phyloP scores from a whole-genome alignment of 2,888 invertebrate genomes.

The Cylloceria caligata region DNA sequence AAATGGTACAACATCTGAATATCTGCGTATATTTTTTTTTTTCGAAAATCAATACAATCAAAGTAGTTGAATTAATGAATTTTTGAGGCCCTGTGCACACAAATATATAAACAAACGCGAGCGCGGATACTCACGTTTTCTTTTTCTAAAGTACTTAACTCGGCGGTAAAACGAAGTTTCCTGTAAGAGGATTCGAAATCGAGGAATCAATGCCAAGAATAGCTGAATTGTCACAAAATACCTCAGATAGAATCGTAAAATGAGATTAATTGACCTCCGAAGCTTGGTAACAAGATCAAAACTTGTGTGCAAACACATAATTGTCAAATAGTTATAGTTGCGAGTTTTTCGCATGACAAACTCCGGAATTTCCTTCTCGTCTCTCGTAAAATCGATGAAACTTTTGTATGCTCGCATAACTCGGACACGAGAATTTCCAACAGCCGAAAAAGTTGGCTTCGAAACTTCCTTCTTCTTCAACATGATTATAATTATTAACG shows the following conservation, averaged over 20 bases:
- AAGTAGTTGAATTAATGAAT: no score
- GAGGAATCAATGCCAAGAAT: not conserved
- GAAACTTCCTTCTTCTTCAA: constrained; percentile 43
- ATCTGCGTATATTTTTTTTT: no score
- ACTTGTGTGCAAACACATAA: constrained; percentile 15
- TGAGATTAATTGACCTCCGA: constrained; percentile 8
- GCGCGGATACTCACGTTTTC: no score
- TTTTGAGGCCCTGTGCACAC: no score
- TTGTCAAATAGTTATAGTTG: not conserved
- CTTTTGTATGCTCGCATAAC: constrained; percentile 24
- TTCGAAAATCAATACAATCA: no score
- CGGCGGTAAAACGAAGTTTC: no score
- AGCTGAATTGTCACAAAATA: constrained; percentile 1
- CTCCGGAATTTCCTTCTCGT: constrained; percentile 33
- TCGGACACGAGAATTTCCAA: constrained; percentile 3
- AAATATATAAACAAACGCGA: no score
- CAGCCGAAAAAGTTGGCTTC: constrained; percentile 53
- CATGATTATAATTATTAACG: constrained; percentile 78
- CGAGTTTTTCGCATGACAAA: constrained; percentile 51
- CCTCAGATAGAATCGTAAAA: not conserved
- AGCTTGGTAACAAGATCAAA: constrained; percentile 10
- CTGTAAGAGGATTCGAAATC: not conserved
- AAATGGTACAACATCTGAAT: no score
- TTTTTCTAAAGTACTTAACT: no score
- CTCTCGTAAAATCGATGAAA: constrained; percentile 35